Evolutionary conservation across 2,113 vertebrate species (phyloP), one percentile per base, ranked within the genome.

Genomic region (Clarias batrachus): DNA sequence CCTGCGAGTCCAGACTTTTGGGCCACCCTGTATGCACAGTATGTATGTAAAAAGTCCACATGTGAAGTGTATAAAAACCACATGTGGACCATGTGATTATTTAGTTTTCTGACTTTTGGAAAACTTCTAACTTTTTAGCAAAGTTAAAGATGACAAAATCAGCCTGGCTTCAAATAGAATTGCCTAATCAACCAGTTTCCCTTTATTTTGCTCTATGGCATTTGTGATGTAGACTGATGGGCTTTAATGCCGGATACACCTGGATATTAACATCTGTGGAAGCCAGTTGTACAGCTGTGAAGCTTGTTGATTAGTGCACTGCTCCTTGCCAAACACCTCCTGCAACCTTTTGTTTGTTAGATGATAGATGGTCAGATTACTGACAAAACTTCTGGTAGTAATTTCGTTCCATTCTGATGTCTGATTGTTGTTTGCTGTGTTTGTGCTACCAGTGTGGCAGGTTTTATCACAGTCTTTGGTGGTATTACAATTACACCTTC

Each of bases 311-410:
- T 82, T 82, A 86, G 68, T 27, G 9, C 14, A 16, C 54, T 30
- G 66, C 85, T 71, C 71, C 70, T 37, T 62, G 78, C 65, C 79
- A 82, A 82, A 74, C 68, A 54, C 78, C 56, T 81, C 66, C 11
- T 56, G 66, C 73, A 86, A 60, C 56, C 70, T 86, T 82, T 86
- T 71, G 57, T 82, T 86, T 62, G 79, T 62, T 82, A 30, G 68
- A 70, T 86, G 68, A 82, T 30, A 60, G 56, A 86, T 71, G 65
- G 81, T 16, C 33, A 63, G 78, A 86, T 82, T 81, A 82, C 66
- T 78, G 57, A 81, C 57, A 65, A 82, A 81, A 81, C 66, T 37
- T 86, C 85, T 86, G 85, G 66, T 82, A 63, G 85, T 74, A 54
- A 86, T 86, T 86, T 63, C 9, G 70, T 83, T 56, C 54, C 63